These are phyloP conservation scores for Drosophila setosimentum DNA, from an alignment of 2,888 invertebrate species.

Conservation along the genomic window DNA sequence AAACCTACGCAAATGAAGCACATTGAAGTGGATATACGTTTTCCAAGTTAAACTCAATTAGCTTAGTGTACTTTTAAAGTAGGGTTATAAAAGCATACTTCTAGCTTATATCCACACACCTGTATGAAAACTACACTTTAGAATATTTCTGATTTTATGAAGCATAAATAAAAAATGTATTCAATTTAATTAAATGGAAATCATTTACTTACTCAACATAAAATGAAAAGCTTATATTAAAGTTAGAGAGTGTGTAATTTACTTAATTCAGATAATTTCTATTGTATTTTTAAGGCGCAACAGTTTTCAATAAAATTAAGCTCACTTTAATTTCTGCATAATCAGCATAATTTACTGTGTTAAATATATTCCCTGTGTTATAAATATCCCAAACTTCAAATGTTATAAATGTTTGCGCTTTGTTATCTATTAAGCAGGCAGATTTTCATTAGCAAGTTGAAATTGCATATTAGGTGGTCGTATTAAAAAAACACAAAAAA, in stretches of 20 bases:
- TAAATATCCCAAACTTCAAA: neutral
- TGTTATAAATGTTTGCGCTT: neutral
- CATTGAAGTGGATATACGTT: conserved; percentile 3
- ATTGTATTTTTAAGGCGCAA: too few species aligned
- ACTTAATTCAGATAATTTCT: neutral
- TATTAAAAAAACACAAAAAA: conserved; percentile 3
- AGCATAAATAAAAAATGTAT: neutral
- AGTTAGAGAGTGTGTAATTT: neutral
- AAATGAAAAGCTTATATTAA: neutral
- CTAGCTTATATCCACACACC: neutral
- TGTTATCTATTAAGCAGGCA: neutral
- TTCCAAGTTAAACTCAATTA: neutral
- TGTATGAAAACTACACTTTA: neutral
- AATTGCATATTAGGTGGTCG: conserved; percentile 14
- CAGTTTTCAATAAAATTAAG: too few species aligned
- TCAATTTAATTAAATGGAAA: neutral
- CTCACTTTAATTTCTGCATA: too few species aligned
- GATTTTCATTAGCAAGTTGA: neutral
- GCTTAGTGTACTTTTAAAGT: neutral
- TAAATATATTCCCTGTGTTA: too few species aligned
- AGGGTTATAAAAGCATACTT: neutral
- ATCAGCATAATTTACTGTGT: neutral
- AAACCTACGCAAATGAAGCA: conserved; percentile 12
- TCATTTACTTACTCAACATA: neutral
- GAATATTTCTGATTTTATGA: neutral